Percentiles rank a stretch among this genome's conserved stretches.
Evolutionary conservation across 1,140 invertebrate genomes (phyloP).

Genomic region (Mycetomoellerius zeteki): DNA sequence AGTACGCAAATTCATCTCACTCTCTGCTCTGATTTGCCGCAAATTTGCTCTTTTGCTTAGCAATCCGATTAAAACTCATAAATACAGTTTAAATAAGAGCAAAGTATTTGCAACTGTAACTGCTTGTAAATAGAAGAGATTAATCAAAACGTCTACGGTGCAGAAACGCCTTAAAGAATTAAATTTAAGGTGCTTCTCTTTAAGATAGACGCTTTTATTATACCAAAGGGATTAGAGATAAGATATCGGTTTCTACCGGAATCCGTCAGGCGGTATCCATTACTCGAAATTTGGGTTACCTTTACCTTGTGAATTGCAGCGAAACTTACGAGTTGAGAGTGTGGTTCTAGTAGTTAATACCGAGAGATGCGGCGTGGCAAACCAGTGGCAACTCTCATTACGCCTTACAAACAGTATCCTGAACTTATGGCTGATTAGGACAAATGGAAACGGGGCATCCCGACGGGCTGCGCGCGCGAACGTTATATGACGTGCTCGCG

Average conservation of each 20-base stretch:
- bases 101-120: background rate
- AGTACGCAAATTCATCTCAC: conserved; percentile 20
- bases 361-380: conserved; percentile 36
- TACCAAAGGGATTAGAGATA: background rate
- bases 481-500: conserved; percentile 52
- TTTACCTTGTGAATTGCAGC: conserved; percentile 42
- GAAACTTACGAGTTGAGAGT: conserved; percentile 54
- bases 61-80: background rate
- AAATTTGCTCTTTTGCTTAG: conserved; percentile 10
- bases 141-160: no score
- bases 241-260: background rate
- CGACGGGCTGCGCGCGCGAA: conserved; percentile 15
- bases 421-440: conserved; percentile 62
- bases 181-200: background rate
- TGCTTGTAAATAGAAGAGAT: background rate
- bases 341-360: conserved; percentile 56
- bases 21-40: background rate
- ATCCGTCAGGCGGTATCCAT: conserved; percentile 35
- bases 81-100: background rate
- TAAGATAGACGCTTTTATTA: background rate
- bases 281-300: conserved; percentile 22
- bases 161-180: background rate
- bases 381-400: conserved; percentile 60
- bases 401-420: conserved; percentile 61
- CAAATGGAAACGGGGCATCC: conserved; percentile 59